phyloP scores from a whole-genome alignment of 2,888 invertebrate genomes.

The Candidula unifasciata region DNA sequence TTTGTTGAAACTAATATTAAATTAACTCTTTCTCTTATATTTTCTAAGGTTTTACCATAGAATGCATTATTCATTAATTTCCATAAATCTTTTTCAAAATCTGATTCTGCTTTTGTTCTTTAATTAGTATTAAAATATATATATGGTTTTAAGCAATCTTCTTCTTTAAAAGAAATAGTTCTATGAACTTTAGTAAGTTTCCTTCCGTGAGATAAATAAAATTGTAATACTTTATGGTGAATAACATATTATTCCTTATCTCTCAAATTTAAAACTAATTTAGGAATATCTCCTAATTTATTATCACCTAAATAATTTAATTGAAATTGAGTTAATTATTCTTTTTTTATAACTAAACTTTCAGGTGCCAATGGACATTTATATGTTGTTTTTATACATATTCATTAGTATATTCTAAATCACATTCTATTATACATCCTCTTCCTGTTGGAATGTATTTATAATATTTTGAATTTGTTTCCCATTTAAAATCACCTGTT shows the following conservation, averaged over 20 bases:
- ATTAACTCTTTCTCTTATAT: slow-evolving; percentile 20
- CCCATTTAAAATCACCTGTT: slow-evolving; percentile 46
- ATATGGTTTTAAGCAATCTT: slow-evolving; percentile 71
- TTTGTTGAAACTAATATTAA: slow-evolving; percentile 53
- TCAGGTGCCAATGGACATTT: slow-evolving; percentile 48
- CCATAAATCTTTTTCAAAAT: slow-evolving; percentile 73
- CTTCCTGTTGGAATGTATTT: slow-evolving; percentile 32
- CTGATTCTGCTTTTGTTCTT: slow-evolving; percentile 64
- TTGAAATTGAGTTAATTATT: slow-evolving; percentile 47
- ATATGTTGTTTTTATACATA: slow-evolving; percentile 41
- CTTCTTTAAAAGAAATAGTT: slow-evolving; percentile 68
- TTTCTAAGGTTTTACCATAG: slow-evolving; percentile 34
- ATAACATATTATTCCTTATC: slow-evolving; percentile 56
- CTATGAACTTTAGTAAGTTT: slow-evolving; percentile 64
- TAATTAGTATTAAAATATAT: slow-evolving; percentile 64
- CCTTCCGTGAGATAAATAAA: slow-evolving; percentile 62
- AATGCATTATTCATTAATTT: slow-evolving; percentile 36
- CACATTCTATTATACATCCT: slow-evolving; percentile 42
- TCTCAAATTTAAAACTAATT: neutral
- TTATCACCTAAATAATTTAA: slow-evolving; percentile 42
- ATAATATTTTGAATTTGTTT: slow-evolving; percentile 32
- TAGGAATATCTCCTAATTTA: slow-evolving; percentile 10
- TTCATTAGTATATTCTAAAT: slow-evolving; percentile 48
- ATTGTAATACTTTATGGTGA: slow-evolving; percentile 71
- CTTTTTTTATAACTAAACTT: slow-evolving; percentile 45